Percentiles rank a stretch among this genome's conserved stretches.
These are phyloP conservation scores for Rhinichthys klamathensis DNA, from an alignment of 2,113 vertebrate species.

Conservation along the genomic window DNA sequence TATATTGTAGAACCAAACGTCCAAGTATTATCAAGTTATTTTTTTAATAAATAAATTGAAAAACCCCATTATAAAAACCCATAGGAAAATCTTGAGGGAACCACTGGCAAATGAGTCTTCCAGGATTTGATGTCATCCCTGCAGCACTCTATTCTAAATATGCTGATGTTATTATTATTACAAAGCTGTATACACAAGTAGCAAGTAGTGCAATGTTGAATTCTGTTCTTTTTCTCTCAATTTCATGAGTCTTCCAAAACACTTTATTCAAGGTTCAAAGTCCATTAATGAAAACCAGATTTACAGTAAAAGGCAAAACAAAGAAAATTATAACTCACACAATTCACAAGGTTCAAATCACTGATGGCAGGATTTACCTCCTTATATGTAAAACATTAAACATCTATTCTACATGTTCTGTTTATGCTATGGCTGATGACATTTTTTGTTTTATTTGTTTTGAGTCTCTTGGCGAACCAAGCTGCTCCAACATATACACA, in stretches of 20 bases:
- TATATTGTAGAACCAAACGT: no score
- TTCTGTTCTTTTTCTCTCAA: background rate
- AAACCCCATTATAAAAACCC: no score
- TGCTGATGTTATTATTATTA: background rate
- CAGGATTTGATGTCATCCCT: no score
- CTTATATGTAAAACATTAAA: constrained; percentile 3
- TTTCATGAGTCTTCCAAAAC: constrained; percentile 24
- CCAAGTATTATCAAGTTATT: no score
- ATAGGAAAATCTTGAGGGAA: no score
- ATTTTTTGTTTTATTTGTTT: background rate
- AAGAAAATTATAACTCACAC: background rate
- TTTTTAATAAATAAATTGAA: no score
- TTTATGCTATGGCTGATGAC: background rate
- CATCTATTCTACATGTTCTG: background rate
- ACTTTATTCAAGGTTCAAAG: constrained; percentile 42
- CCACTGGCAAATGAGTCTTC: no score
- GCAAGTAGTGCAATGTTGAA: background rate
- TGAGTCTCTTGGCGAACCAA: background rate
- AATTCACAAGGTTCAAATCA: background rate
- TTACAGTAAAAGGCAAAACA: constrained; percentile 18
- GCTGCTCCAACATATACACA: constrained; percentile 26
- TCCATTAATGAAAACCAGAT: background rate
- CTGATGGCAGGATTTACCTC: background rate
- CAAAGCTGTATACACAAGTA: background rate
- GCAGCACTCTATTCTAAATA: background rate